A percentile compares a stretch with the other conserved stretches of the same genome.
Evolutionary conservation across 2,113 vertebrate genomes (phyloP).

Genomic region (Podilymbus podiceps): DNA sequence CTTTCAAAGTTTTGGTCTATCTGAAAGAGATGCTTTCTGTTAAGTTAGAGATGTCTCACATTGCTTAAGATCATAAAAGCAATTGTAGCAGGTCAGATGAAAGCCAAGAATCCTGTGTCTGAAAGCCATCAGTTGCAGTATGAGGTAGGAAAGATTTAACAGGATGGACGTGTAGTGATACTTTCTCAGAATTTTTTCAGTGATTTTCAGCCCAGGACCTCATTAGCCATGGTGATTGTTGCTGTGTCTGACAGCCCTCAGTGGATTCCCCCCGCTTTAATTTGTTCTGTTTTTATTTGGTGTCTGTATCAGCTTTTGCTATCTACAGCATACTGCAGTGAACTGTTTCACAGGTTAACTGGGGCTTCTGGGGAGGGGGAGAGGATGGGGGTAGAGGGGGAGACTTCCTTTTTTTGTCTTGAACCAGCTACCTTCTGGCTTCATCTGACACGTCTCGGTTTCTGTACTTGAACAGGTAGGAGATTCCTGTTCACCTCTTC

Average conservation of each 20-base stretch:
- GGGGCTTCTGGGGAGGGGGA: background rate
- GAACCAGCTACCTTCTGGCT: background rate
- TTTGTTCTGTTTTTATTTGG: background rate
- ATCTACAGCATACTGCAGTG: background rate
- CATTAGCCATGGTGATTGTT: background rate
- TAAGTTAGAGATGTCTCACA: background rate
- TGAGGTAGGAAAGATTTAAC: background rate
- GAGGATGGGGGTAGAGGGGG: background rate
- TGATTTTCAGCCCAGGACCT: background rate
- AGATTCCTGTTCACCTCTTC: background rate
- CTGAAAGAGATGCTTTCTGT: background rate
- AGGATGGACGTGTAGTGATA: background rate
- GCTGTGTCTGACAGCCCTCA: background rate
- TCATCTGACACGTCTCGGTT: background rate
- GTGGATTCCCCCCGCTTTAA: background rate
- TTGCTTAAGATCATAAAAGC: background rate
- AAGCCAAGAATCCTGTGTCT: background rate
- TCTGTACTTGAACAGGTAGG: background rate
- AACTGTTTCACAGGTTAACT: background rate
- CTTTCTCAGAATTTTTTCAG: background rate
- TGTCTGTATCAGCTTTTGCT: background rate
- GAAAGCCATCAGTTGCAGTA: background rate
- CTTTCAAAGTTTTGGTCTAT: background rate
- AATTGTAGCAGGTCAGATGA: background rate
- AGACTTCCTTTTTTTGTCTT: background rate